phyloP scores from a whole-genome alignment of 2,888 invertebrate species.

The Drosophila pseudotalamancana region DNA sequence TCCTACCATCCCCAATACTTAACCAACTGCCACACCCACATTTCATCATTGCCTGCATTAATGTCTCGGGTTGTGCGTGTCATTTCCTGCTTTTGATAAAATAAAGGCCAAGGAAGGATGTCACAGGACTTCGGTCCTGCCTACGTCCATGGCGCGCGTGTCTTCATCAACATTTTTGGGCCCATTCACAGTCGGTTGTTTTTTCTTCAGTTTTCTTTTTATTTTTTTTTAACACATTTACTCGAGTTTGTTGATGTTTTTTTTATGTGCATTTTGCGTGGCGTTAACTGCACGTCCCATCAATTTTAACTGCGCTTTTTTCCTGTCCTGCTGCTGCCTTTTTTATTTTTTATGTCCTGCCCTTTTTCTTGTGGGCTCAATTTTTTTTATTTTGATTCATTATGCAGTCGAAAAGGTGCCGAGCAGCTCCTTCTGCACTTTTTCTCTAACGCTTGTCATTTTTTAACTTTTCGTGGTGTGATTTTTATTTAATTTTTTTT shows the following conservation, averaged over 20 bases:
- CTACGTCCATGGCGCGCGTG: conserved; percentile 38
- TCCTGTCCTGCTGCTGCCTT: conserved; percentile 1
- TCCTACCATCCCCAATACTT: background rate
- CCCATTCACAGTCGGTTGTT: conserved; percentile 28
- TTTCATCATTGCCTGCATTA: conserved; percentile 34
- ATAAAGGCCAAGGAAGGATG: conserved; percentile 24
- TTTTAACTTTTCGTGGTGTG: conserved; percentile 6
- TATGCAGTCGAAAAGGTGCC: conserved; percentile 39
- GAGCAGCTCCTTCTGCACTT: conserved; percentile 15
- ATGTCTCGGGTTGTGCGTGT: conserved; percentile 52
- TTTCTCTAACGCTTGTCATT: background rate
- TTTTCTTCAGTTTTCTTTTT: background rate
- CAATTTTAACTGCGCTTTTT: conserved; percentile 72
- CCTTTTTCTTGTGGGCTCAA: conserved; percentile 7
- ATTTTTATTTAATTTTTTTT: conserved; percentile 5
- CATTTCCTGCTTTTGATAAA: conserved; percentile 59
- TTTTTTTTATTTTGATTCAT: conserved; percentile 45
- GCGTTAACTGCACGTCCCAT: conserved; percentile 74
- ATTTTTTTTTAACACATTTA: conserved; percentile 50
- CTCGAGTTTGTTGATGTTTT: conserved; percentile 45
- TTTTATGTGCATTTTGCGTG: conserved; percentile 73
- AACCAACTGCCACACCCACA: conserved; percentile 13
- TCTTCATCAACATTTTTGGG: conserved; percentile 61
- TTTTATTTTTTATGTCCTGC: conserved; percentile 27
- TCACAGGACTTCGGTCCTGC: conserved; percentile 37